A percentile compares a stretch with the other conserved stretches of the same genome.
phyloP scores from a whole-genome alignment of 2,797 vertebrate genomes.

The Myotis myotis region DNA sequence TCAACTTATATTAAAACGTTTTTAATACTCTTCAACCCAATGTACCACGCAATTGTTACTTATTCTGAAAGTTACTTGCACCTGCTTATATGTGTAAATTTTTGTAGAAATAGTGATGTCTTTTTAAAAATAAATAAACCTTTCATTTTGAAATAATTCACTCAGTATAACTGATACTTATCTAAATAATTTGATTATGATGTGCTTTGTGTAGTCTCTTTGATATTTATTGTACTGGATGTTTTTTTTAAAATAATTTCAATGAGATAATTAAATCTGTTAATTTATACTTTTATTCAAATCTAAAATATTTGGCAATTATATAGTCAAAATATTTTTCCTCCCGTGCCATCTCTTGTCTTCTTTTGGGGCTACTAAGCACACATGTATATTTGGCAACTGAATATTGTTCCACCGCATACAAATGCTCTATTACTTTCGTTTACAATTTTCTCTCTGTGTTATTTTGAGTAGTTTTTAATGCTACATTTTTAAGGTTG shows the following conservation, averaged over 20 bases:
- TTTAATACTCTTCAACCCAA: neutral
- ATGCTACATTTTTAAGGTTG: neutral
- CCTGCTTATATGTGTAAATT: neutral
- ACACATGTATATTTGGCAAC: neutral
- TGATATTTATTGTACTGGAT: neutral
- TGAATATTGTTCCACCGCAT: neutral
- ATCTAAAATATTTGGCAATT: neutral
- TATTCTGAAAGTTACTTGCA: neutral
- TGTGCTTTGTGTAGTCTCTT: neutral
- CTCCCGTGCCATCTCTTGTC: rapidly evolving
- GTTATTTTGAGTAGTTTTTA: neutral
- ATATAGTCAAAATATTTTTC: neutral
- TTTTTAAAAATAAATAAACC: neutral
- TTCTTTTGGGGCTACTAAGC: neutral
- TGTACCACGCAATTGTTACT: neutral
- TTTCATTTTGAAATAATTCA: neutral
- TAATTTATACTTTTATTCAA: neutral
- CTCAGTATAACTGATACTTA: neutral
- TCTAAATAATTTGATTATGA: neutral
- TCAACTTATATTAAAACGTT: neutral
- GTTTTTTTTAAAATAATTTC: neutral
- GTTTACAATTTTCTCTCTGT: neutral
- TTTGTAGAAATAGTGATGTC: neutral
- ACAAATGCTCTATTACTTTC: neutral
- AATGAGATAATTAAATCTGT: neutral